Percentiles rank a stretch among this genome's conserved stretches.
Evolutionary conservation across 2,797 vertebrate genomes (phyloP).

Genomic region (Sebastes melanostomus): DNA sequence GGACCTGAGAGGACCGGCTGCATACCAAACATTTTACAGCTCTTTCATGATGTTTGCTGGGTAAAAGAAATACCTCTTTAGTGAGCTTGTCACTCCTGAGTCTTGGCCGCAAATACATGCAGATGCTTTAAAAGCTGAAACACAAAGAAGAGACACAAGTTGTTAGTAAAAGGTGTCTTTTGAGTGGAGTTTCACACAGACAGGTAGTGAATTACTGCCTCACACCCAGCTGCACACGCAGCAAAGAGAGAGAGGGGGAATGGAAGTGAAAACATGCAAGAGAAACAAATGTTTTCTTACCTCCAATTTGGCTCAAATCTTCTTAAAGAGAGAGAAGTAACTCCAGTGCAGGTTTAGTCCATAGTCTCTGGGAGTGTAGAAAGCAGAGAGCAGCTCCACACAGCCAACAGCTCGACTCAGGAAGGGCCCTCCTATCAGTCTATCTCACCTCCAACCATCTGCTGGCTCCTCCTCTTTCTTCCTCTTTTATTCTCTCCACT

Average conservation of each 20-base stretch:
- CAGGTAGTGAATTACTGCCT: not conserved
- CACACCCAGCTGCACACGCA: conserved; percentile 13
- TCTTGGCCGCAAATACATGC: not conserved
- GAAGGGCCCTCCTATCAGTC: conserved; percentile 43
- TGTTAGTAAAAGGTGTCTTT: not conserved
- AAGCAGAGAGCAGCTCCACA: conserved; percentile 19
- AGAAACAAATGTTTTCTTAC: conserved; percentile 32
- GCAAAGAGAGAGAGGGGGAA: not conserved
- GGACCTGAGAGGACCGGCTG: conserved; percentile 8
- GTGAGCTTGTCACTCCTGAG: not conserved
- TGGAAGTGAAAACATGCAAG: not conserved
- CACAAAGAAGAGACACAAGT: not conserved
- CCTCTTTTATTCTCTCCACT: conserved; percentile 13
- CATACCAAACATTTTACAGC: conserved; percentile 52
- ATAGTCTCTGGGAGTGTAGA: conserved; percentile 4
- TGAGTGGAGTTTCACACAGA: not conserved
- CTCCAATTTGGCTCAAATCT: conserved; percentile 23
- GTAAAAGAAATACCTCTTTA: not conserved
- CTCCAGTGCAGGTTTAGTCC: conserved; percentile 14
- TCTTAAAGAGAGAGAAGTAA: not conserved
- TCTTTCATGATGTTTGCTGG: not conserved
- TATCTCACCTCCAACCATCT: conserved; percentile 16
- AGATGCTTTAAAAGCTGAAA: not conserved
- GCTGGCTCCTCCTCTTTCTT: conserved; percentile 56
- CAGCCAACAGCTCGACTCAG: conserved; percentile 32